Conservation (phyloP, 2,888 invertebrate genomes). For the Psylliodes chrysocephalus region DNA sequence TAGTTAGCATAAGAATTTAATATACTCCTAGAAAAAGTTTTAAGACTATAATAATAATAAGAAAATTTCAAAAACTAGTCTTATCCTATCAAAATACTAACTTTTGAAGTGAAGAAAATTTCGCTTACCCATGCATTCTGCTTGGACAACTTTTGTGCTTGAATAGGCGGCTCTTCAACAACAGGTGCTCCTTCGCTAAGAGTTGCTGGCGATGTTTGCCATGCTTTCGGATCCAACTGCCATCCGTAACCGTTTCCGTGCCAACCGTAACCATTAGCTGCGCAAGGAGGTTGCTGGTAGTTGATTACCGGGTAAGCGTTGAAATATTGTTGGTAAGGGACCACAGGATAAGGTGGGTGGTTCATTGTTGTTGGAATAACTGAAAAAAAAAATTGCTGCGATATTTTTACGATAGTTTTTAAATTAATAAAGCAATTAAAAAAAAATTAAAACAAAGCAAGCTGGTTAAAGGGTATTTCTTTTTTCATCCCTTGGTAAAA, state of each 20-base stretch:
- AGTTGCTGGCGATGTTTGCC: constrained; percentile 55
- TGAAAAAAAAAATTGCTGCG: constrained; percentile 16
- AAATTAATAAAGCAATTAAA: no score
- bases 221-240: constrained; percentile 61
- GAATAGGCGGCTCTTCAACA: constrained; percentile 59
- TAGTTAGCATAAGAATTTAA: no score
- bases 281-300: constrained; percentile 59
- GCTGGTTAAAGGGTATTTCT: no score
- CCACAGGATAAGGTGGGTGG: constrained; percentile 41
- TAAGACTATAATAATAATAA: no score
- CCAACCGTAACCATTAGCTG: constrained; percentile 63
- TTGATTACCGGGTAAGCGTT: constrained; percentile 61
- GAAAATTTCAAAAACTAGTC: no score
- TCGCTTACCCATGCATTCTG: constrained; percentile 61
- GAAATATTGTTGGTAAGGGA: constrained; percentile 59
- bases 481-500: no score
- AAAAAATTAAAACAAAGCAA: no score
- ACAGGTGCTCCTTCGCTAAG: constrained; percentile 45
- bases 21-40: no score
- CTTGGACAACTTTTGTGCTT: constrained; percentile 58
- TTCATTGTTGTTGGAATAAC: constrained; percentile 37
- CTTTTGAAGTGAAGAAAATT: no score
- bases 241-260: constrained; percentile 64
- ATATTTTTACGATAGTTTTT: no score
- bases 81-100: no score